Evolutionary conservation across 2,888 invertebrate species (phyloP).

Genomic region (Sicus ferrugineus): DNA sequence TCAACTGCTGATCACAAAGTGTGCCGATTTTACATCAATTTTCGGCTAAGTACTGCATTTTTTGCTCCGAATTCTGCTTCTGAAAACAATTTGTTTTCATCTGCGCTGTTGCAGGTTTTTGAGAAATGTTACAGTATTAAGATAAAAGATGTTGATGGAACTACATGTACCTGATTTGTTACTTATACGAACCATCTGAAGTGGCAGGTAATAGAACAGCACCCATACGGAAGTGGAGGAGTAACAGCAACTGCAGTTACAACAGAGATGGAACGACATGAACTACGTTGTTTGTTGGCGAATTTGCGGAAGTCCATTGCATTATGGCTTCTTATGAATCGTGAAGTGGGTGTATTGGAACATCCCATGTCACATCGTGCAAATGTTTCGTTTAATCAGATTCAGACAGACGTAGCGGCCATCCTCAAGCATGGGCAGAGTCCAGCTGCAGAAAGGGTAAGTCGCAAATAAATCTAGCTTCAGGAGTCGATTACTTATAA

Average conservation of each 20-base stretch:
- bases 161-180: background rate
- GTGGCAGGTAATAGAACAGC: too few species aligned
- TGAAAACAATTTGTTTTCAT: constrained; percentile 12
- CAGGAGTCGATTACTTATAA: too few species aligned
- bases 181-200: too few species aligned
- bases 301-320: constrained; percentile 40
- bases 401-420: constrained; percentile 36
- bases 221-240: too few species aligned
- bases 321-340: constrained; percentile 41
- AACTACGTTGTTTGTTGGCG: constrained; percentile 37
- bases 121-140: background rate
- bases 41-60: too few species aligned
- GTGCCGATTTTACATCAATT: too few species aligned
- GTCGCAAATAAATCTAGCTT: too few species aligned
- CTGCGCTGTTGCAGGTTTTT: background rate
- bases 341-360: constrained; percentile 19
- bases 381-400: constrained; percentile 14
- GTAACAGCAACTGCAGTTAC: too few species aligned
- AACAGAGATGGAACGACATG: constrained; percentile 12
- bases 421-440: constrained; percentile 51
- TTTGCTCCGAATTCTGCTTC: too few species aligned
- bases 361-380: background rate
- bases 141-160: background rate
- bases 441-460: constrained; percentile 36
- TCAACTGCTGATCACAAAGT: too few species aligned